Base-by-base conservation (phyloP, 2,113 vertebrate genomes). In the Montifringilla adamsi region DNA sequence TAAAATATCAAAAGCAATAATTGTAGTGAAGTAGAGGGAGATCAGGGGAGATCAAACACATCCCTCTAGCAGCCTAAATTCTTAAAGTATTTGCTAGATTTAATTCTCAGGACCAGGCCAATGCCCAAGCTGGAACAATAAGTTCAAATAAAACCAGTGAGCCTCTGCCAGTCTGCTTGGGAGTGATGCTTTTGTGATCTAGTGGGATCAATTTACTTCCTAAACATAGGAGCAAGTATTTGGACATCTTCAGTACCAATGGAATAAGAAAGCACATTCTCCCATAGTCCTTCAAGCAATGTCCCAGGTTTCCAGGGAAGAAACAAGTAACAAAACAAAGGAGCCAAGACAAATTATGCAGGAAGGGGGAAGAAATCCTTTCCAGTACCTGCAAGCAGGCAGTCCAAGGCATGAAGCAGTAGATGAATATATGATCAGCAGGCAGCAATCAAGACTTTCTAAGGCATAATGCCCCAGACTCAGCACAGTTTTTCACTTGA, bases 21-120 rank as follows among this genome's bases (percentile, higher is more conserved):
- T 91, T 81, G 46, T 59, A 81, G 74, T 67, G 35, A 94, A 84
- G 60, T 87, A 73, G 55, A 84, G 23, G 15, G 64, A 77, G 43
- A 95, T 94, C 37, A 22, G 72, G 27, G 46, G 76, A 91, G 73
- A 89, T 96, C 23, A 91, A 87, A 91, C 33, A 27, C 68, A 58
- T 75, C 64, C 68, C 64, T 92, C 56, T n/a, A 84, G 64, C 60
- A 93, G 60, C 47, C 60, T 62, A 74, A 84, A 41, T 87, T 85
- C 87, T 89, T 91, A 49, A 87, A 63, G 91, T 59, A 81, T 95
- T 91, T 95, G 37, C 58, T 84, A 69, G n/a, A 43, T 74, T 84
- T 87, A 84, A 75, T 78, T 94, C 89, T 93, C 64, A 53, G 50
- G 64, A 80, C 55, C 87, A 84, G 60, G 43, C 52, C 5, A 0